phyloP scores from a whole-genome alignment of 1,140 invertebrate genomes.

The Plectus sambesii region DNA sequence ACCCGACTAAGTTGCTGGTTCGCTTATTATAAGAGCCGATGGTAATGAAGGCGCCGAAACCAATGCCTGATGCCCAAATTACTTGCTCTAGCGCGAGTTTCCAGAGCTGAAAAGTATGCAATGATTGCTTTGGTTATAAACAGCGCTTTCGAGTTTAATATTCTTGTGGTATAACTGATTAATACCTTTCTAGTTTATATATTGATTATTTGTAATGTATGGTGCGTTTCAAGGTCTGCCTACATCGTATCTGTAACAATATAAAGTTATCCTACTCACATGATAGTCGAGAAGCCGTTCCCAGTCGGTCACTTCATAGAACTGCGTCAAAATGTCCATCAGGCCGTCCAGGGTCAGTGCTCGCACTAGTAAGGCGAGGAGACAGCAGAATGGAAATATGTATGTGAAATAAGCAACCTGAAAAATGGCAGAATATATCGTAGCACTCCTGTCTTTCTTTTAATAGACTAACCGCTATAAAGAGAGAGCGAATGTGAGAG shows the following conservation, averaged over 20 bases:
- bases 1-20: constrained; percentile 42
- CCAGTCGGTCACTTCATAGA: constrained; percentile 39
- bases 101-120: constrained; percentile 32
- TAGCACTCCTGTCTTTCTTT: too few species aligned
- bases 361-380: constrained; percentile 16
- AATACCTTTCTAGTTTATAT: too few species aligned
- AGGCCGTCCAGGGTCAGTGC: constrained; percentile 26
- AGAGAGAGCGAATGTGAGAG: too few species aligned
- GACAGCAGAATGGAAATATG: constrained; percentile 20
- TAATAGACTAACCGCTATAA: too few species aligned
- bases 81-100: constrained; percentile 42
- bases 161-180: too few species aligned
- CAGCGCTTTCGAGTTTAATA: too few species aligned
- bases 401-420: constrained; percentile 28
- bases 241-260: too few species aligned
- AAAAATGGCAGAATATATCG: too few species aligned
- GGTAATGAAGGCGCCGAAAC: constrained; percentile 46
- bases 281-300: constrained; percentile 34
- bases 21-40: constrained; percentile 43
- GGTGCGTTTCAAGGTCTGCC: too few species aligned
- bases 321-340: constrained; percentile 25
- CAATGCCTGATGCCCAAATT: constrained; percentile 41
- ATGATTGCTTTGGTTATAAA: too few species aligned
- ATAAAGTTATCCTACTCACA: constrained; percentile 14
- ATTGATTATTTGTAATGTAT: too few species aligned